Percentiles rank a stretch among this genome's conserved stretches.
phyloP scores from a whole-genome alignment of 1,140 invertebrate species.

The Drosophila ambigua region DNA sequence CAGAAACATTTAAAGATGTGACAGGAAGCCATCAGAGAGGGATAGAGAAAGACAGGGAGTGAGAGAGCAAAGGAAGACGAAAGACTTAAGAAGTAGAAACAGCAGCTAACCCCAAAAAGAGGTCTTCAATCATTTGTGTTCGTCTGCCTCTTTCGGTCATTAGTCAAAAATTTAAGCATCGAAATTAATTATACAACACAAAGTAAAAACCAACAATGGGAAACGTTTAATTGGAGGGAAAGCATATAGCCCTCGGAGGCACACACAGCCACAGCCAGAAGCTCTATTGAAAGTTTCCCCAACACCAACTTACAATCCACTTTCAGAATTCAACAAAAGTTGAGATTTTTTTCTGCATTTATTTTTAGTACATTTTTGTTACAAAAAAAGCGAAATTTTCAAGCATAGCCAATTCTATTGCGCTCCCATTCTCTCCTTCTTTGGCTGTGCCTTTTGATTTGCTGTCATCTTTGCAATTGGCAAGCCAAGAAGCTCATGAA shows the following conservation, averaged over 20 bases:
- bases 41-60: conserved; percentile 1
- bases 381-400: conserved; percentile 47
- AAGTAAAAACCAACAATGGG: conserved; percentile 57
- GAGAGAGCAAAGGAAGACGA: conserved; percentile 4
- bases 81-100: conserved; percentile 30
- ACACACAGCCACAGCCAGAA: conserved; percentile 39
- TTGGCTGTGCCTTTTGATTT: conserved; percentile 24
- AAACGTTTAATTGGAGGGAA: conserved; percentile 74
- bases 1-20: conserved; percentile 68
- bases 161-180: conserved; percentile 75
- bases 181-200: conserved; percentile 58
- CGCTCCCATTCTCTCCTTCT: conserved; percentile 6
- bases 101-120: conserved; percentile 24
- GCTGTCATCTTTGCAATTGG: conserved; percentile 42
- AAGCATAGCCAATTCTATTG: conserved; percentile 35
- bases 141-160: conserved; percentile 52
- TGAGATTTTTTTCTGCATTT: conserved; percentile 43
- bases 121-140: conserved; percentile 51
- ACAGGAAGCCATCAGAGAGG: conserved; percentile 55
- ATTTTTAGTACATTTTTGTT: conserved; percentile 28
- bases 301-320: conserved; percentile 56
- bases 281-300: conserved; percentile 65
- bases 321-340: conserved; percentile 63
- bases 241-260: conserved; percentile 40
- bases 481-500: conserved; percentile 42